phyloP scores from a whole-genome alignment of 2,888 invertebrate genomes.

The Hartigia nigra region DNA sequence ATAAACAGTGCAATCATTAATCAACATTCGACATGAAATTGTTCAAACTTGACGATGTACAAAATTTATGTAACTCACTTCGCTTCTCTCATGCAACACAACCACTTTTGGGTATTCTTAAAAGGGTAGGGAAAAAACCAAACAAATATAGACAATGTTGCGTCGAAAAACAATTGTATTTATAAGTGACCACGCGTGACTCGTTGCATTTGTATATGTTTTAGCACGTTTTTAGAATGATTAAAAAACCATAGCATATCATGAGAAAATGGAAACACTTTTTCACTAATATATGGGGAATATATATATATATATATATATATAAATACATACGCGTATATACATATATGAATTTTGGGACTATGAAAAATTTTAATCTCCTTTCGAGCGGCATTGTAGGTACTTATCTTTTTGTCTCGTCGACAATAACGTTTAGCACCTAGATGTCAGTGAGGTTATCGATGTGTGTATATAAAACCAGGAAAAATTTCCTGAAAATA shows the following conservation, averaged over 20 bases:
- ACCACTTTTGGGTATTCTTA: conserved; percentile 53
- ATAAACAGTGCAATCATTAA: conserved; percentile 62
- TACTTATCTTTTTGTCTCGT: background rate
- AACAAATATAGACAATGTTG: conserved; percentile 54
- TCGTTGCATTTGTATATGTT: conserved; percentile 56
- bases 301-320: conserved; percentile 30
- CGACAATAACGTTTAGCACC: conserved; percentile 38
- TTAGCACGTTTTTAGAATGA: conserved; percentile 47
- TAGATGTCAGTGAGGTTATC: conserved; percentile 30
- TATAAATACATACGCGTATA: conserved; percentile 33
- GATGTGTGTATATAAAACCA: conserved; percentile 32
- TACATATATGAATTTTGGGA: conserved; percentile 11
- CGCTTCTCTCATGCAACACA: conserved; percentile 52
- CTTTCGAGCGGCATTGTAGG: background rate
- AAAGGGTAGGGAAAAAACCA: conserved; percentile 31
- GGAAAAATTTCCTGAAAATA: background rate
- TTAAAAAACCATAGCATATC: conserved; percentile 47
- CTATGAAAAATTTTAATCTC: background rate
- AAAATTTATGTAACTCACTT: conserved; percentile 52
- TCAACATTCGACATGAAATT: conserved; percentile 43
- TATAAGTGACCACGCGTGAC: conserved; percentile 55
- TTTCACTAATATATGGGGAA: conserved; percentile 54
- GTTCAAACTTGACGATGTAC: conserved; percentile 54
- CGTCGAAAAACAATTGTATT: conserved; percentile 52
- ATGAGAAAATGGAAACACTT: conserved; percentile 38